phyloP scores from a whole-genome alignment of 2,888 invertebrate genomes.

The Noctua janthe region DNA sequence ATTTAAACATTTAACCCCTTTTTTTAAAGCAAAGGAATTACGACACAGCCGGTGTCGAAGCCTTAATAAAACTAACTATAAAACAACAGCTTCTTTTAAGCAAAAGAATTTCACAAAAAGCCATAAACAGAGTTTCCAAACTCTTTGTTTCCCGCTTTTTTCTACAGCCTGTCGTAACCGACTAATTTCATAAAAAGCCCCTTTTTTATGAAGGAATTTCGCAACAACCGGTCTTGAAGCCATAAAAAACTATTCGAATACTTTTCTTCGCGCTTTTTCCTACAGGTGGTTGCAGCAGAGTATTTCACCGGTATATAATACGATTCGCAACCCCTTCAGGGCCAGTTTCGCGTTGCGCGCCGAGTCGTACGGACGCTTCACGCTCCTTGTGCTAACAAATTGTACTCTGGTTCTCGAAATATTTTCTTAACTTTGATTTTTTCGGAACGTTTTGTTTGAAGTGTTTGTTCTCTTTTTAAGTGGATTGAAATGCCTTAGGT shows the following conservation, averaged over 20 bases:
- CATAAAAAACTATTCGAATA: conserved; percentile 37
- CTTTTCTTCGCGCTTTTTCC: conserved; percentile 15
- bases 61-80: background rate
- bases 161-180: conserved; percentile 29
- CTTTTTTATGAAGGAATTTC: conserved; percentile 16
- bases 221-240: background rate
- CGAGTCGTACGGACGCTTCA: conserved; percentile 58
- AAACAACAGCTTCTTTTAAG: background rate
- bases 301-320: conserved; percentile 67
- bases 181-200: background rate
- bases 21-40: background rate
- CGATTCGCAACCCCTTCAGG: conserved; percentile 60
- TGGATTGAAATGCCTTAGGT: conserved; percentile 55
- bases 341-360: conserved; percentile 68
- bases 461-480: conserved; percentile 53
- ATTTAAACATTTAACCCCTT: too few species aligned
- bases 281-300: conserved; percentile 71
- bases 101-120: conserved; percentile 14
- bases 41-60: background rate
- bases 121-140: conserved; percentile 29
- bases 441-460: conserved; percentile 47
- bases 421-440: conserved; percentile 36
- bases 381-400: conserved; percentile 41
- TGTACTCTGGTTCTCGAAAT: conserved; percentile 50
- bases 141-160: conserved; percentile 7